These are phyloP conservation scores for Lerema accius DNA, from an alignment of 1,140 invertebrate genomes.

Conservation along the genomic window DNA sequence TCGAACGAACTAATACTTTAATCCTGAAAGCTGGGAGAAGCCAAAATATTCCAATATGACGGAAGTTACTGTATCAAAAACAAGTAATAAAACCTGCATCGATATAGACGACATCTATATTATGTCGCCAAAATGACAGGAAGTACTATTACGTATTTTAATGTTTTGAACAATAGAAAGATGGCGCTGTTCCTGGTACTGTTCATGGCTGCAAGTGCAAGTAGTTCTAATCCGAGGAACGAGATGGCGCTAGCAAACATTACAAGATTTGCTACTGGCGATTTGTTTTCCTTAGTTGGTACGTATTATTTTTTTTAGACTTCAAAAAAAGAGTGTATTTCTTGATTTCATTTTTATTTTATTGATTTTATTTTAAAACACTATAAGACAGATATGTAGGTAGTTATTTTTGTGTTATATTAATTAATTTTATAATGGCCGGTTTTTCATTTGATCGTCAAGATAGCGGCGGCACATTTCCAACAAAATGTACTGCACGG, in stretches of 20 bases:
- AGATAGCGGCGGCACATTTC: too few species aligned
- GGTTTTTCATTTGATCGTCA: too few species aligned
- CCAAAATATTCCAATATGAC: constrained; percentile 10
- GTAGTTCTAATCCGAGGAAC: constrained; percentile 43
- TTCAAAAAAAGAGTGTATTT: too few species aligned
- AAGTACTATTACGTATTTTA: constrained; percentile 15
- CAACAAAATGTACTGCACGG: too few species aligned
- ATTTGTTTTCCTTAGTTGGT: constrained; percentile 71
- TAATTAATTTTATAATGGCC: too few species aligned
- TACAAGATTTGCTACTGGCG: constrained; percentile 64
- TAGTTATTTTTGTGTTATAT: too few species aligned
- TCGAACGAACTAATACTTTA: constrained; percentile 4
- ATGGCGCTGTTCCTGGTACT: constrained; percentile 61
- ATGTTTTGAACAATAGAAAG: constrained; percentile 40
- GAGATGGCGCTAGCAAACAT: constrained; percentile 74
- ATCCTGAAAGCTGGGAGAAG: neutral
- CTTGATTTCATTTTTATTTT: too few species aligned
- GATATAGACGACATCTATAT: constrained; percentile 46
- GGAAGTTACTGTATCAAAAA: neutral
- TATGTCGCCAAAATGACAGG: constrained; percentile 42
- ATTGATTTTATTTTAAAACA: too few species aligned
- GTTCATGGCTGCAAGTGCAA: constrained; percentile 33
- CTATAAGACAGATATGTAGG: too few species aligned
- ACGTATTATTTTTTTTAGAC: constrained; percentile 41
- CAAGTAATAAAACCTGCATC: constrained; percentile 9